phyloP scores from a whole-genome alignment of 2,888 invertebrate species.

The Himalopsyche anomala region DNA sequence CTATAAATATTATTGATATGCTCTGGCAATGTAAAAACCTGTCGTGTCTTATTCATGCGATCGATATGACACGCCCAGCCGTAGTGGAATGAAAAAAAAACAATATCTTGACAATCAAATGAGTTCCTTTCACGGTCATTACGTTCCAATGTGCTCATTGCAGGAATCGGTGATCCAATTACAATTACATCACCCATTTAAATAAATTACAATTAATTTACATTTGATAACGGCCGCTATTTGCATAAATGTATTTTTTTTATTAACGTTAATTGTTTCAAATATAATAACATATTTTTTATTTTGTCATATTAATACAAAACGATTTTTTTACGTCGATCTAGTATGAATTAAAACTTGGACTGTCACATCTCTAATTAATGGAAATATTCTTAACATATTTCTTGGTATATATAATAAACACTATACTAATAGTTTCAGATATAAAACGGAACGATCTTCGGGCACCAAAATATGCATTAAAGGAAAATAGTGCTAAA shows the following conservation, averaged over 20 bases:
- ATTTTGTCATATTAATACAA: no score
- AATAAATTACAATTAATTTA: constrained; percentile 36
- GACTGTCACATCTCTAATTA: no score
- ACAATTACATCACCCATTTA: constrained; percentile 41
- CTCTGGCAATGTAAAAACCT: constrained; percentile 34
- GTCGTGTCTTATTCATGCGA: constrained; percentile 38
- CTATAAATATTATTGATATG: constrained; percentile 16
- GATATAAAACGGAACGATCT: no score
- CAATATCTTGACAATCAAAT: constrained; percentile 47
- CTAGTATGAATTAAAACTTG: no score
- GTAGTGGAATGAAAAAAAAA: constrained; percentile 32
- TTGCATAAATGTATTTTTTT: constrained; percentile 19
- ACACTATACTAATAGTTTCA: no score
- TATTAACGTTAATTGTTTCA: not conserved
- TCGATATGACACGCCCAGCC: constrained; percentile 38
- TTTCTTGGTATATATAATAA: no score
- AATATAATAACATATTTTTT: no score
- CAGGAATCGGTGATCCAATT: constrained; percentile 40
- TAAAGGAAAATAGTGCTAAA: no score
- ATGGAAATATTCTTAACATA: no score
- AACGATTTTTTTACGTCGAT: no score
- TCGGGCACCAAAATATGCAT: no score
- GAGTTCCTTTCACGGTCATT: constrained; percentile 60
- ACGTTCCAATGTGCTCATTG: constrained; percentile 52
- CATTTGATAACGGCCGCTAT: constrained; percentile 6